Evolutionary conservation across 2,113 vertebrate species (phyloP), one percentile per base, ranked within the genome.

Genomic region (Microtus richardsoni): DNA sequence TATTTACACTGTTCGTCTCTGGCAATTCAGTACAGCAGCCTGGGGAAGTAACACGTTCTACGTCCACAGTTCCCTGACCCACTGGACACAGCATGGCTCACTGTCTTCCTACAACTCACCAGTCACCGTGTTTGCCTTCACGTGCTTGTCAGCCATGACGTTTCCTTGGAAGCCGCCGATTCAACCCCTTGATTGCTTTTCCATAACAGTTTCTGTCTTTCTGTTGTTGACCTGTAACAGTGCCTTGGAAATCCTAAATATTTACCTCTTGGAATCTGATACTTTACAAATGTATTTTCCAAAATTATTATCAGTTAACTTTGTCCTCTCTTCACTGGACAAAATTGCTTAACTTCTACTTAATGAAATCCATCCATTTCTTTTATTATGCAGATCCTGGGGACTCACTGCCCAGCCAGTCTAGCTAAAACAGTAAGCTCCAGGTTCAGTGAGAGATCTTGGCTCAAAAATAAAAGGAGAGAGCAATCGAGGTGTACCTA

Each of bases 291-390:
- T 24, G 66, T 54, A n/a, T 90, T 89, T 83, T 60, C 70, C 71
- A n/a, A 89, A n/a, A 21, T 87, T 41, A 52, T 36, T 26, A 52
- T 41, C 54, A 78, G 54, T 91, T 28, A 91, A 91, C 22, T 54
- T 62, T 85, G 62, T 74, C 14, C 44, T 11, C 88, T 88, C 16
- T 7, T 89, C 36, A 62, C 79, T 62, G 54, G 39, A 12, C 36
- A 96, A 68, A 68, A 70, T 22, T 89, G 33, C 22, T 83, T 91
- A 71, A 73, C 49, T 64, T 79, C 39, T 74, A 54, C 89, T 92
- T 91, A 73, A 95, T 70, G 22, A 84, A 95, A 94, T 41, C 84
- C 33, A 91, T 71, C 30, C n/a, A 19, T 64, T 84, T 92, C 82
- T 89, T 82, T 49, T 21, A 36, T 36, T 87, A 54, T 13, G 4